Evolutionary conservation across 2,113 vertebrate genomes (phyloP).

Genomic region (Nannobrachium achirus): DNA sequence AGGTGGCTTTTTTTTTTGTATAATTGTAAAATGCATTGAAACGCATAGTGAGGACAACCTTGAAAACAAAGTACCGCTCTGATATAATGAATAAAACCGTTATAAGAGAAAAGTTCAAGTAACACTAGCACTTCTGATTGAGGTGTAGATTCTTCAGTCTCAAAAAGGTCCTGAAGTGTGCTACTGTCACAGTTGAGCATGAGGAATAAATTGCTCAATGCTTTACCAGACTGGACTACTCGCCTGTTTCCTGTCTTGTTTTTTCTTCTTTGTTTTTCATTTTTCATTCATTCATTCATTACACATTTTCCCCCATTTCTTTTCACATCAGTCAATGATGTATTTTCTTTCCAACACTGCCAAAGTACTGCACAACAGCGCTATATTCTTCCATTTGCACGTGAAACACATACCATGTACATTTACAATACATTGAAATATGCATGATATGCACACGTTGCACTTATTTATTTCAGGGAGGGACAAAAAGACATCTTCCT

Average conservation of each 20-base stretch:
- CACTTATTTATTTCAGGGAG: conserved; percentile 84
- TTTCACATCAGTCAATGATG: background rate
- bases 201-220: conserved; percentile 76
- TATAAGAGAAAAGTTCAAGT: conserved; percentile 21
- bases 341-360: background rate
- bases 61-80: conserved; percentile 26
- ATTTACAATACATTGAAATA: conserved; percentile 2
- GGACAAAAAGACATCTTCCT: conserved; percentile 76
- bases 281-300: conserved; percentile 3
- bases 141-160: background rate
- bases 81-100: conserved; percentile 12
- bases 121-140: conserved; percentile 3
- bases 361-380: background rate
- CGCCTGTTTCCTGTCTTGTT: conserved; percentile 52
- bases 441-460: conserved; percentile 44
- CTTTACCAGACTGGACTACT: conserved; percentile 58
- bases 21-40: conserved; percentile 56
- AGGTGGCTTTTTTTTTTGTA: conserved; percentile 64
- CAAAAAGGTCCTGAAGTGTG: conserved; percentile 47
- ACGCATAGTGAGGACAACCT: conserved; percentile 34
- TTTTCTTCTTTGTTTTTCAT: conserved; percentile 18
- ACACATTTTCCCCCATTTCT: conserved; percentile 1
- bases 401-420: conserved; percentile 5
- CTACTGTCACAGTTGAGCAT: conserved; percentile 62
- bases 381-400: background rate